These are phyloP conservation scores for Troilus luridus DNA, from an alignment of 2,888 invertebrate species.

Conservation along the genomic window DNA sequence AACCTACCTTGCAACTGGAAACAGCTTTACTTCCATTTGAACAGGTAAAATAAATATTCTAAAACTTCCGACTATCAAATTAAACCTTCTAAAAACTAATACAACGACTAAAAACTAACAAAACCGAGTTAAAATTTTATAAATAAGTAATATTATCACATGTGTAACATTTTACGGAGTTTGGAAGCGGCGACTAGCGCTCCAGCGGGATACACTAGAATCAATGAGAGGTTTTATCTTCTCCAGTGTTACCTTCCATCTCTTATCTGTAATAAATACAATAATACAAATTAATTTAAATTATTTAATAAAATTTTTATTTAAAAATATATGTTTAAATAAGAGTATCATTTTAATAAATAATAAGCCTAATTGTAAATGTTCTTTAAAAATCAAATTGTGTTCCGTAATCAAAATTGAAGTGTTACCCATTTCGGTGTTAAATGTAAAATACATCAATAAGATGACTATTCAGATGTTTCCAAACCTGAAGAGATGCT, in stretches of 20 bases:
- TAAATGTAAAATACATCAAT: background rate
- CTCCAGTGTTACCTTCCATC: conserved; percentile 19
- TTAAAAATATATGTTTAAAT: no score
- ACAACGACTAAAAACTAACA: conserved; percentile 22
- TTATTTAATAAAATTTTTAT: no score
- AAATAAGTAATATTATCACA: conserved; percentile 52
- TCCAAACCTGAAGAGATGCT: background rate
- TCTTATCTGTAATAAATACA: background rate
- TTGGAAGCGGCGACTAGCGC: conserved; percentile 54
- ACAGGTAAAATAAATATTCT: background rate
- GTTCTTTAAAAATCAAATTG: background rate
- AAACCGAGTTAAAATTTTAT: conserved; percentile 13
- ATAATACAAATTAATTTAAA: background rate
- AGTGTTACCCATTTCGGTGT: background rate
- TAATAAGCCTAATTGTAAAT: background rate
- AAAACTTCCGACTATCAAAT: conserved; percentile 21
- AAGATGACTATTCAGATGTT: background rate
- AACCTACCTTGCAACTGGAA: conserved; percentile 49
- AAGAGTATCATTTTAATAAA: background rate
- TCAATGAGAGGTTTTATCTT: conserved; percentile 40
- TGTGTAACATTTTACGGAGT: conserved; percentile 55
- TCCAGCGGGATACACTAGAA: conserved; percentile 44
- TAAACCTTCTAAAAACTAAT: conserved; percentile 37
- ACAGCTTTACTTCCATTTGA: conserved; percentile 35
- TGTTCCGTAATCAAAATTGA: background rate